Base-by-base conservation (phyloP, 2,888 invertebrate genomes). In the Tetropium fuscum region DNA sequence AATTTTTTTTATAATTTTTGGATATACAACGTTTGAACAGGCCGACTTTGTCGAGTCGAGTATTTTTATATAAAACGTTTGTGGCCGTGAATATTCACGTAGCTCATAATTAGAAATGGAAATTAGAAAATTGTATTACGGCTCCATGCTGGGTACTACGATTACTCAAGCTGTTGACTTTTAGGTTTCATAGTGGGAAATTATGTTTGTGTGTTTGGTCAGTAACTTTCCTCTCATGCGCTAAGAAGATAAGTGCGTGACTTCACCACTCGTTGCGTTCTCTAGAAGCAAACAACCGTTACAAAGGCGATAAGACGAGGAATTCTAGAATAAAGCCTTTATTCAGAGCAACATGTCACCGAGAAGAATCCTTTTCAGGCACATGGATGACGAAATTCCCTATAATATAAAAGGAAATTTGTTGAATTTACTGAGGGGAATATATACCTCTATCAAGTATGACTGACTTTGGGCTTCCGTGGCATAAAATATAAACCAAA, bases 171-270 rank as follows among this genome's bases (percentile, higher is more conserved):
- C 53, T 64, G 64, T 64, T 62, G 56, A 64, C 57, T 61, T 48
- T 59, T 20, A 34, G 44, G 40, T 58, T n/a, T n/a, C n/a, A n/a
- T 27, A 64, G 56, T 64, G 48, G n/a, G 44, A 49, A 58, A 58
- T 58, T 58, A 55, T 57, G 47, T 55, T 47, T 51, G 62, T 55
- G 47, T 58, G 59, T 60, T 63, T 61, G 63, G 61, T 57, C 60
- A 64, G 62, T 66, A 59, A 62, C 57, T 62, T 49, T 53, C 59
- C 36, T 55, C 58, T 53, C 55, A 44, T 47, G 57, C 59, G 51
- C 63, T 63, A 64, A 54, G 61, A 59, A 63, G 59, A 63, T 59
- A 59, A 67, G 63, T 60, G 60, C 44, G 58, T 60, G 60, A 58
- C 49, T 61, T 53, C 45, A 16, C 48, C 48, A 48, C 36, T 38